Evolutionary conservation across 2,113 vertebrate genomes (phyloP), one percentile per base, ranked within the genome.

Genomic region (Athene cunicularia): DNA sequence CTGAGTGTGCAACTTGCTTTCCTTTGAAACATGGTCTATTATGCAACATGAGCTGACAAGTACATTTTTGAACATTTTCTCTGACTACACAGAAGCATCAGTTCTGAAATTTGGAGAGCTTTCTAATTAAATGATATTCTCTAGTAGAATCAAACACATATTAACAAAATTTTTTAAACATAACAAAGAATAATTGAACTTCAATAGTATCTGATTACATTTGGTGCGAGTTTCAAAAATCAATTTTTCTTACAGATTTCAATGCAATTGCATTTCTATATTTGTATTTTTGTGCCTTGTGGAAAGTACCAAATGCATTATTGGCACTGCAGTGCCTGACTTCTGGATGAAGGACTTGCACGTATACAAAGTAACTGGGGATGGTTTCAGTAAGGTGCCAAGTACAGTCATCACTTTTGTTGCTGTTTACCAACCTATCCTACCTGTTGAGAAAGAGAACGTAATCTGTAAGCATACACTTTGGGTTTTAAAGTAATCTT

Each of bases 41-140:
- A 88, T 77, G 95, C 94, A 95, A 94, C 79, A 53, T 3, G 56
- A 90, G 93, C 92, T 94, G 95, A 88, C 92, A 86, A 90, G 82
- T 12, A 70, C 82, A 35, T 73, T 96, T 96, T 6, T 70, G 93
- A 93, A 19, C 59, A 9, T 67, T 92, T 90, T 83, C 81, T 88
- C 79, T 90, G 80, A 58, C 81, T 94, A 15, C 70, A 39, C 79
- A 23, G 35, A 92, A 90, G 79, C 95, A 73, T 80, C 22, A 6
- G 66, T 59, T 86, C 86, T 88, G 92, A 53, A 83, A 88, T 86
- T 52, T 93, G 93, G 90, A 92, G 90, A 86, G 90, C 71, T 95
- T 92, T 92, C 26, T 80, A 80, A 55, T 50, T 32, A 86, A 87
- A 53, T 33, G 74, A 56, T 67, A 32, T 53, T 88, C 59, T 94